These are phyloP conservation scores for Coluber constrictor DNA, from an alignment of 2,797 vertebrate genomes.

Conservation along the genomic window DNA sequence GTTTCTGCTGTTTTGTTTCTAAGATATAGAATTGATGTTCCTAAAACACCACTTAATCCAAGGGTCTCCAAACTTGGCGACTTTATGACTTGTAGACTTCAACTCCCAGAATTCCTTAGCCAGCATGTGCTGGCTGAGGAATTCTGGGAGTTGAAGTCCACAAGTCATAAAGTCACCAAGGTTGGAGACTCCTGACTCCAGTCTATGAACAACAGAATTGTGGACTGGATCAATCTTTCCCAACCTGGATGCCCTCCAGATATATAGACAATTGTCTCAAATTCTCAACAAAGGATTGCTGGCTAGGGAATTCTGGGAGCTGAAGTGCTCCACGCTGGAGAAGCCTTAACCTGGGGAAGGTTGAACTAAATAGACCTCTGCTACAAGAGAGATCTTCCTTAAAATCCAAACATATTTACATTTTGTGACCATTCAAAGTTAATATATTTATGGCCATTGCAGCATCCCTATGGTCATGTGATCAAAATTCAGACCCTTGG, in stretches of 20 bases:
- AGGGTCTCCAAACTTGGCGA: too few relatives aligned
- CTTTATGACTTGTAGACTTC: too few relatives aligned
- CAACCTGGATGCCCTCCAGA: background rate
- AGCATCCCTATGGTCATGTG: background rate
- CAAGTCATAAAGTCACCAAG: too few relatives aligned
- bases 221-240: background rate
- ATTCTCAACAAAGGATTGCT: background rate
- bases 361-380: background rate
- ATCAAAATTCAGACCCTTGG: background rate
- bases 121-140: too few relatives aligned
- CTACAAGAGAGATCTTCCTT: background rate
- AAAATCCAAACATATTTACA: background rate
- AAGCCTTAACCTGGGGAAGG: background rate
- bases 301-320: background rate
- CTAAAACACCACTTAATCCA: background rate
- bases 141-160: too few relatives aligned
- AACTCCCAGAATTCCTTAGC: too few relatives aligned
- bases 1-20: background rate
- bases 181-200: background rate
- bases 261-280: background rate
- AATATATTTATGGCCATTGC: background rate
- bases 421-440: background rate
- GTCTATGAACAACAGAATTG: background rate
- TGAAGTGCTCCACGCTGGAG: background rate
- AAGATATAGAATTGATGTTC: background rate